Evolutionary conservation across 2,797 vertebrate genomes (phyloP).

Genomic region (Pelochelys cantorii): DNA sequence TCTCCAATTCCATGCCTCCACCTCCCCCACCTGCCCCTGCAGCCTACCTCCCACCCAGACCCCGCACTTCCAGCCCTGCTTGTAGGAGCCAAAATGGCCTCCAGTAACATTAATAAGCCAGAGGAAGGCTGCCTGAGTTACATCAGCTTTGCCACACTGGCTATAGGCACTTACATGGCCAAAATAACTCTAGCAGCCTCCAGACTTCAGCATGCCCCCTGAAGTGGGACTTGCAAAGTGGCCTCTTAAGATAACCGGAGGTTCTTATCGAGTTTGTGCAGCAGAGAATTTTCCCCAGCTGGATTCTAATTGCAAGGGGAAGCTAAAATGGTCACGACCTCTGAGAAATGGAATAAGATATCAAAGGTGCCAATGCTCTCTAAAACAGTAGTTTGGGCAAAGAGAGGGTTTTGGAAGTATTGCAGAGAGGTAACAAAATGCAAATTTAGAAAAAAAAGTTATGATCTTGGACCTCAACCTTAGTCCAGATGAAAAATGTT

Average conservation of each 20-base stretch:
- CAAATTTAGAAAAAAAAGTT: background rate
- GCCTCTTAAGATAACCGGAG: background rate
- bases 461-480: background rate
- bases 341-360: background rate
- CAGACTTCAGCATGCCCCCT: background rate
- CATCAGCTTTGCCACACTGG: background rate
- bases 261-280: rapidly evolving
- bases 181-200: background rate
- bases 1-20: too few species aligned
- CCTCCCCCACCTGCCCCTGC: too few species aligned
- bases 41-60: too few species aligned
- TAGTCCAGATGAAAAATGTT: background rate
- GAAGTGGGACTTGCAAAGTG: background rate
- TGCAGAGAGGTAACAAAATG: background rate
- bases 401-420: background rate
- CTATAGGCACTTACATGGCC: background rate
- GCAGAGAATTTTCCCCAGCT: background rate
- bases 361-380: background rate
- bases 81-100: background rate
- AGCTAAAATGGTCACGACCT: background rate
- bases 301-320: background rate
- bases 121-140: background rate
- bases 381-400: background rate
- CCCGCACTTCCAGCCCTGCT: background rate
- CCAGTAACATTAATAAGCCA: background rate